These are phyloP conservation scores for Mobula birostris DNA, from an alignment of 2,113 vertebrate genomes.

Conservation along the genomic window DNA sequence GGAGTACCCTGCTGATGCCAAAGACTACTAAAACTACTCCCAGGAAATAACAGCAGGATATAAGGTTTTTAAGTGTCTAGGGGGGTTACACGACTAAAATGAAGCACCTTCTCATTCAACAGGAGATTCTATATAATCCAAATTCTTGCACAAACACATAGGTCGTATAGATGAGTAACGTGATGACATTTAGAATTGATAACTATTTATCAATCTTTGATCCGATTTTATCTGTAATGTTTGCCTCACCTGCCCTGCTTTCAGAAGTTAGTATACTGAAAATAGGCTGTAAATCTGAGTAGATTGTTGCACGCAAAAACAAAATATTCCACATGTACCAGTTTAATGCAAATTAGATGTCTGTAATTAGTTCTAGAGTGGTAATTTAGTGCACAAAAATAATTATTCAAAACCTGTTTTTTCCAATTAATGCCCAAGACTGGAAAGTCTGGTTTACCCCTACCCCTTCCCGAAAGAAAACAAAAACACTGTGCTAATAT, in stretches of 20 bases:
- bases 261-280: conserved; percentile 6
- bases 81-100: neutral
- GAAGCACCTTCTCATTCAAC: neutral
- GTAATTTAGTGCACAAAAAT: conserved; percentile 36
- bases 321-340: conserved; percentile 33
- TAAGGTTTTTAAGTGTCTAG: neutral
- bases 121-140: neutral
- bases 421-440: conserved; percentile 35
- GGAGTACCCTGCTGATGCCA: neutral
- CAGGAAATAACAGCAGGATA: neutral
- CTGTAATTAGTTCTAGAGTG: conserved; percentile 35
- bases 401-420: conserved; percentile 35
- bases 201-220: neutral
- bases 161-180: neutral
- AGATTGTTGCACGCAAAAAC: neutral
- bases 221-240: neutral
- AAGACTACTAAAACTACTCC: neutral
- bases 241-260: neutral
- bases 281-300: conserved; percentile 22
- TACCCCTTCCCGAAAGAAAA: conserved; percentile 13
- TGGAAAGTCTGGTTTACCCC: conserved; percentile 21
- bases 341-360: conserved; percentile 34
- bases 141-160: neutral
- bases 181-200: neutral
- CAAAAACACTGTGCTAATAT: conserved; percentile 30